A percentile compares a stretch with the other conserved stretches of the same genome.
These are phyloP conservation scores for Serrognathus titanus DNA, from an alignment of 2,888 invertebrate species.

Conservation along the genomic window DNA sequence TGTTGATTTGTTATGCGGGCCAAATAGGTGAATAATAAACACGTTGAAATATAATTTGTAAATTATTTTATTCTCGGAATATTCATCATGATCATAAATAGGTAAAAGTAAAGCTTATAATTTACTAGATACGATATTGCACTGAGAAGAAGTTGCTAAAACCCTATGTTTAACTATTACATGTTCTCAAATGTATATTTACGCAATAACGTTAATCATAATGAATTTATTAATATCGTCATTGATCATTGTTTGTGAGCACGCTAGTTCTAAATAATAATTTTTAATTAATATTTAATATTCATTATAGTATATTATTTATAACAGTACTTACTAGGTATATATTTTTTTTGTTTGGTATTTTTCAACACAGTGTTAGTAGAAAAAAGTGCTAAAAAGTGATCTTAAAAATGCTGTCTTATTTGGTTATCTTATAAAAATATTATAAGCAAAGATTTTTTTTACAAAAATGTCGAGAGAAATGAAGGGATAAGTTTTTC, in stretches of 20 bases:
- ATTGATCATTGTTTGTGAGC: conserved; percentile 37
- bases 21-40: conserved; percentile 2
- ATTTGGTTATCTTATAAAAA: background rate
- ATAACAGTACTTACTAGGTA: conserved; percentile 21
- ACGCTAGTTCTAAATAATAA: conserved; percentile 24
- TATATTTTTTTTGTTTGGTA: conserved; percentile 4
- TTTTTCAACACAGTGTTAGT: conserved; percentile 21
- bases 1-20: background rate
- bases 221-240: conserved; percentile 10
- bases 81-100: conserved; percentile 23
- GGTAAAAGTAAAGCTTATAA: conserved; percentile 23
- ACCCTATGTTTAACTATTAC: conserved; percentile 21
- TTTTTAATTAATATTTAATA: conserved; percentile 10
- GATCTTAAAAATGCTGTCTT: background rate
- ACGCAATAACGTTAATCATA: conserved; percentile 11
- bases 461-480: too few relatives aligned
- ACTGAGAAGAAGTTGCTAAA: conserved; percentile 33
- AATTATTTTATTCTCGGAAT: conserved; percentile 23
- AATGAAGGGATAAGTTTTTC: too few relatives aligned
- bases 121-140: conserved; percentile 30
- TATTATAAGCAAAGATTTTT: too few relatives aligned
- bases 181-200: conserved; percentile 11
- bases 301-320: conserved; percentile 27
- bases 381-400: conserved; percentile 11
- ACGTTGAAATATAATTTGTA: conserved; percentile 16